Conservation (phyloP, 2,797 vertebrate species). For the Martes flavigula region DNA sequence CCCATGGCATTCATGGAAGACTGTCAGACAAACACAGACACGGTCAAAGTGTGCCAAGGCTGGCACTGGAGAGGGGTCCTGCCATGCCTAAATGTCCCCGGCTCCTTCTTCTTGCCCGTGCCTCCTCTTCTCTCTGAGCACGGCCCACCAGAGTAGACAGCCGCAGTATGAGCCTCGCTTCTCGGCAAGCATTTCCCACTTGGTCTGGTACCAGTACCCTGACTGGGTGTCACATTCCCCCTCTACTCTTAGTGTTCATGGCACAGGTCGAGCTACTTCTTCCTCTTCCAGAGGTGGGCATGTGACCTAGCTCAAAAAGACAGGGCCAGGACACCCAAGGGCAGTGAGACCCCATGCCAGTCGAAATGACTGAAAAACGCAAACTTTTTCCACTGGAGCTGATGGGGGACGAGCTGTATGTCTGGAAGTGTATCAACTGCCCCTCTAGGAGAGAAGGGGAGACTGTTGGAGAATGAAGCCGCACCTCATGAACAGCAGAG, state of each 20-base stretch:
- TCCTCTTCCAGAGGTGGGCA: neutral
- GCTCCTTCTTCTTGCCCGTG: neutral
- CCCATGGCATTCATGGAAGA: slow-evolving; percentile 93
- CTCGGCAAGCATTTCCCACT: neutral
- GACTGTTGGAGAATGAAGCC: neutral
- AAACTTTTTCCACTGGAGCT: neutral
- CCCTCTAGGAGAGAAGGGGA: neutral
- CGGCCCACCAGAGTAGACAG: rapidly evolving
- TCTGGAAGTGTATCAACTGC: neutral
- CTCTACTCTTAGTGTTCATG: neutral
- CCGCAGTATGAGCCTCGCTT: neutral
- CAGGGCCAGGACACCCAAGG: neutral
- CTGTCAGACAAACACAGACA: slow-evolving; percentile 83
- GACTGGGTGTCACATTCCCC: neutral
- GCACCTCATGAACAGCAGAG: neutral
- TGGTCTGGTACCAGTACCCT: neutral
- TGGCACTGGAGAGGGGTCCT: neutral
- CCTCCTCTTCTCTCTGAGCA: neutral
- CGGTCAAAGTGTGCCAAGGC: neutral
- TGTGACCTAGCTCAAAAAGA: neutral
- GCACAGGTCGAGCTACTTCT: neutral
- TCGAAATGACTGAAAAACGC: neutral
- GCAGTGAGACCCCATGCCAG: neutral
- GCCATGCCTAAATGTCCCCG: neutral
- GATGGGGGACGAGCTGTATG: neutral